Conservation (phyloP, 2,113 vertebrate species). For the Silurus asotus region DNA sequence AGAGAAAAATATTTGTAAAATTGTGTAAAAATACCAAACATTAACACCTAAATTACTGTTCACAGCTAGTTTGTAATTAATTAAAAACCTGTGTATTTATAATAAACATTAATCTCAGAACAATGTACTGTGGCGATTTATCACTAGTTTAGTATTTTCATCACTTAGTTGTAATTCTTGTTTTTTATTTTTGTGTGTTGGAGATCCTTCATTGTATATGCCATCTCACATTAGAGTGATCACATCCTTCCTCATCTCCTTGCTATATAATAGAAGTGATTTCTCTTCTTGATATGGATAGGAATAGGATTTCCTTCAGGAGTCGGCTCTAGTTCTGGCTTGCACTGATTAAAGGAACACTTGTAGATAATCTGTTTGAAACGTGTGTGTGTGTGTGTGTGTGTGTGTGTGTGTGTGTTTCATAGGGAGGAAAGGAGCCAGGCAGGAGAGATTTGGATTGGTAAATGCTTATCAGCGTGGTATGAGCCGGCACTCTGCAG, state of each 20-base stretch:
- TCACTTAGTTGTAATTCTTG: not conserved
- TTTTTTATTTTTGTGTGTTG: not conserved
- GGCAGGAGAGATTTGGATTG: constrained; percentile 61
- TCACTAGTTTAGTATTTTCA: not conserved
- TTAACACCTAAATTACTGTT: too few species aligned
- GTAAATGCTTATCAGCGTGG: constrained; percentile 70
- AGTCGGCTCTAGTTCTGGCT: constrained; percentile 65
- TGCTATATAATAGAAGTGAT: constrained; percentile 63
- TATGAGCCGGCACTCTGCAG: constrained; percentile 63
- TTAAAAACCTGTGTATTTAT: too few species aligned
- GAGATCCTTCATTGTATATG: constrained; percentile 19
- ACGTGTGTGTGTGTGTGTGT: constrained; percentile 47
- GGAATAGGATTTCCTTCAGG: constrained; percentile 57
- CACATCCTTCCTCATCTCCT: constrained; percentile 56
- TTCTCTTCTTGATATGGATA: constrained; percentile 71
- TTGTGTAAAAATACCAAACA: too few species aligned
- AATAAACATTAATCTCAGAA: not conserved
- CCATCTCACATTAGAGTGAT: constrained; percentile 36
- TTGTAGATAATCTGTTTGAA: constrained; percentile 72
- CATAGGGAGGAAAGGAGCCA: constrained; percentile 28
- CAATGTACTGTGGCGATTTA: not conserved
- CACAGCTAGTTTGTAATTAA: too few species aligned
- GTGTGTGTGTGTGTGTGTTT: constrained; percentile 47
- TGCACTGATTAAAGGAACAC: constrained; percentile 74
- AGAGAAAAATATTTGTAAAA: too few species aligned